Evolutionary conservation across 2,888 invertebrate species (phyloP), one percentile per base, ranked within the genome.

Genomic region (Platycnemis pennipes): DNA sequence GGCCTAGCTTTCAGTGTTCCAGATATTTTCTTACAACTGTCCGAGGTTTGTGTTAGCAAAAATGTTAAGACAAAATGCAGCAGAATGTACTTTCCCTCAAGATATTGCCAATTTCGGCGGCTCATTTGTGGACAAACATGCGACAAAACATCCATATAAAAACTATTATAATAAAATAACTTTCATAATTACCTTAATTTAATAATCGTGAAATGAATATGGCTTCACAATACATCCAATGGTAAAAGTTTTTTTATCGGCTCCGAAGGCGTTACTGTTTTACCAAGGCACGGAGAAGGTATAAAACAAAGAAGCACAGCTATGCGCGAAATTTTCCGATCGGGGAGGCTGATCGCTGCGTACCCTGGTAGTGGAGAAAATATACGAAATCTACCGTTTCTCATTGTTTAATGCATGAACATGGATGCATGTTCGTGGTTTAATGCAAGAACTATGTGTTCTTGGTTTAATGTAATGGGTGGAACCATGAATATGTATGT

Each of bases 261-360:
- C 63, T 69, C 44, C n/a, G 11, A 26, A 44, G 63, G 44, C 91
- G 91, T 63, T 91, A 63, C 63, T 91, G 91, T 91, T 91, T 26
- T 69, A 26, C 56, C 44, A 91, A 91, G 91, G 91, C 91, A 91
- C 91, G 63, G 44, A 56, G 91, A 91, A 91, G 91, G 56, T 91
- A 91, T 45, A 87, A 87, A 87, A 44, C 44, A 87, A 45, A n/a
- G 22, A n/a, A 45, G 26, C 7, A n/a, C 13, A 37, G 8, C 86
- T 5, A 37, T 1, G 26, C 63, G 26, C 0, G 26, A 22, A 26
- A 63, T 26, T 26, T 26, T 63, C 19, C 63, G 31, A 77, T 77
- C 1, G 37, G 26, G 63, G 22, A 8, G 22, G n/a, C n/a, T n/a
- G n/a, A n/a, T n/a, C n/a, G n/a, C n/a, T n/a, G n/a, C n/a, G n/a